Evolutionary conservation across 37 sponge, comb jelly and placozoan species (phyloP), one percentile per base, ranked within the genome.

Genomic region (Spongilla lacustris): DNA sequence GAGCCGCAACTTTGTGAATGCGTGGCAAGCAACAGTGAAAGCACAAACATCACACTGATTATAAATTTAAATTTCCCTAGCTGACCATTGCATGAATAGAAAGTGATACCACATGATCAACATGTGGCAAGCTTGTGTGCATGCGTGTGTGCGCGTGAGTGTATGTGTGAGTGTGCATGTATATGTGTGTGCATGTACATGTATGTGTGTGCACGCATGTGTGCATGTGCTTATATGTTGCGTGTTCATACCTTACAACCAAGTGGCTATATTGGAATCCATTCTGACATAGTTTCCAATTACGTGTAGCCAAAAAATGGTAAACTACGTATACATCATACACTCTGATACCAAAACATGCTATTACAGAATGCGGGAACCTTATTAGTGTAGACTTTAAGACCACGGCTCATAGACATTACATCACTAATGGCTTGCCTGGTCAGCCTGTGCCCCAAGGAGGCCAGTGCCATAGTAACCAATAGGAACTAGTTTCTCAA

Each of bases 371-470:
- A 10, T 4, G 46, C 46, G n/a, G n/a, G n/a, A n/a, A n/a, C n/a
- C n/a, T n/a, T n/a, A 46, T 46, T 4, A 8, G 46, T 46, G 46
- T 46, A 46, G 46, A 10, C 8, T 4, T 46, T 4, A 4, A 46
- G 46, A 46, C 46, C 46, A 46, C 58, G 11, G 58, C 58, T 41
- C 41, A 41, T 9, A 9, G 41, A 6, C 41, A 41, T 33, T 6
- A 29, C 30, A 2, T 50, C 2, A 9, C 24, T 10, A 46, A 3
- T 4, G 5, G 14, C 35, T 73, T n/a, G 84, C 93, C 89, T 89
- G 89, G 50, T 93, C 94, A 76, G 94, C 94, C 48, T 90, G 94
- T 31, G 88, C 84, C 14, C 73, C 90, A 19, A 87, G 6, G 66
- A 93, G 78, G 6, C 85, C 88, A 3, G 81, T 69, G 33, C 84